These are phyloP conservation scores for Clunio marinus DNA, from an alignment of 2,888 invertebrate genomes.

Conservation along the genomic window DNA sequence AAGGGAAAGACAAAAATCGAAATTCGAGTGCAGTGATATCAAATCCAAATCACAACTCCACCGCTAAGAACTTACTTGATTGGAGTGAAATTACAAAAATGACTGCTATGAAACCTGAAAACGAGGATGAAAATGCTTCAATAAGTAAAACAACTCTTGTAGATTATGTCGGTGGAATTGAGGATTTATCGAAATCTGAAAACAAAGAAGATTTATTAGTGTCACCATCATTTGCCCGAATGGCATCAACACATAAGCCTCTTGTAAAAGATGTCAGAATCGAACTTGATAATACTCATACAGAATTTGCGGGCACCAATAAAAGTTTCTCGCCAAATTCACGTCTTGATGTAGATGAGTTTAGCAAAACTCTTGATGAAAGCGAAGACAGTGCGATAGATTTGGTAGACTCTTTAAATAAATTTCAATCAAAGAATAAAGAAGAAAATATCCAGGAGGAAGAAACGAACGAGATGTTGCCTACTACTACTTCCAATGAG, in stretches of 20 bases:
- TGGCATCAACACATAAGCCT: background rate
- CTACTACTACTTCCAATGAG: too few species aligned
- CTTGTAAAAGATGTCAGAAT: slow-evolving; percentile 7
- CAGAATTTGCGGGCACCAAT: slow-evolving; percentile 3
- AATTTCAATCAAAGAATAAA: background rate
- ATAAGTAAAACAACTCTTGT: background rate
- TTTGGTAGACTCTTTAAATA: background rate
- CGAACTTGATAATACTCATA: slow-evolving; percentile 1
- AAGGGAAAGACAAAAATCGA: slow-evolving; percentile 14
- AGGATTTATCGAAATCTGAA: slow-evolving; percentile 13
- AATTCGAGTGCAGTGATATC: slow-evolving; percentile 21
- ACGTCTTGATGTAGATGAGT: slow-evolving; percentile 8
- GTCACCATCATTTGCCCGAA: background rate
- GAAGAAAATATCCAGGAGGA: too few species aligned
- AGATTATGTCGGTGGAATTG: background rate
- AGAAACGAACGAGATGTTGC: too few species aligned
- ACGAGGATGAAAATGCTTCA: background rate
- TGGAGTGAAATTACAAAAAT: slow-evolving; percentile 18
- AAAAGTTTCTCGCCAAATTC: background rate
- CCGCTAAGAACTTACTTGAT: slow-evolving; percentile 22
- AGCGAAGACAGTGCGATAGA: slow-evolving; percentile 16
- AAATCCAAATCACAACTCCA: slow-evolving; percentile 3
- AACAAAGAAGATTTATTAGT: slow-evolving; percentile 4
- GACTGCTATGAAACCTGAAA: background rate
- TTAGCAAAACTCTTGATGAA: background rate